Base-by-base conservation (phyloP, 2,113 vertebrate species). In the Phyllostomus discolor region DNA sequence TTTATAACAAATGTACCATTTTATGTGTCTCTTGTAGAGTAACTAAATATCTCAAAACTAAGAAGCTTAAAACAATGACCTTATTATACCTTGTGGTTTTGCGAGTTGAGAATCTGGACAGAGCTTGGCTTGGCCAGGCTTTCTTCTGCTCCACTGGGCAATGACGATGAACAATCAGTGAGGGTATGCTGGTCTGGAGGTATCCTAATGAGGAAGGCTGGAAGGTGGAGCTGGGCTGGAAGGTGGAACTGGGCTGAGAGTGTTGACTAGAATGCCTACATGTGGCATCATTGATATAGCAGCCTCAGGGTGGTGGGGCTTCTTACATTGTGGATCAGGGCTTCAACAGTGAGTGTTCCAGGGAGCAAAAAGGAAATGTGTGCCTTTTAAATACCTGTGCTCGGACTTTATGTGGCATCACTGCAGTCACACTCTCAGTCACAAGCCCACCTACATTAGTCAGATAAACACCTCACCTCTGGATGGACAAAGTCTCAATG, bases 211-310 rank as follows among this genome's bases (percentile, higher is more conserved):
- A 66, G 43, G 26, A 87, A 4, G 33, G 16, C 11, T n/a, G 11
- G 48, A 48, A 81, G n/a, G 31, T 12, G 7, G 5, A 38, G 31
- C 14, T 12, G 31, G 50, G 15, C 1, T 33, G 24, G 5, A 9
- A 81, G n/a, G 31, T 12, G 7, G 5, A 46, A 24, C 14, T 12
- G 31, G 50, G 15, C 1, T 33, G 24, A 4, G 9, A 31, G 24
- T 31, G 35, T 31, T 14, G 66, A n/a, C 9, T 20, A 28, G 31
- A 70, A 48, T 1, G 6, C 7, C 28, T 28, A 1, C 2, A 7
- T 0, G 0, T 15, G 8, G 15, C 8, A 35, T 69, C 50, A 16
- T 17, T 19, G 20, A 0, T 10, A 38, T 2, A 8, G 26, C 22
- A 28, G 35, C 20, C 5, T 50, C 35, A 19, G 7, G 17, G 48